Percentiles rank a stretch among this genome's conserved stretches.
Evolutionary conservation across 2,113 vertebrate species (phyloP).

Genomic region (Eleginops maclovinus): DNA sequence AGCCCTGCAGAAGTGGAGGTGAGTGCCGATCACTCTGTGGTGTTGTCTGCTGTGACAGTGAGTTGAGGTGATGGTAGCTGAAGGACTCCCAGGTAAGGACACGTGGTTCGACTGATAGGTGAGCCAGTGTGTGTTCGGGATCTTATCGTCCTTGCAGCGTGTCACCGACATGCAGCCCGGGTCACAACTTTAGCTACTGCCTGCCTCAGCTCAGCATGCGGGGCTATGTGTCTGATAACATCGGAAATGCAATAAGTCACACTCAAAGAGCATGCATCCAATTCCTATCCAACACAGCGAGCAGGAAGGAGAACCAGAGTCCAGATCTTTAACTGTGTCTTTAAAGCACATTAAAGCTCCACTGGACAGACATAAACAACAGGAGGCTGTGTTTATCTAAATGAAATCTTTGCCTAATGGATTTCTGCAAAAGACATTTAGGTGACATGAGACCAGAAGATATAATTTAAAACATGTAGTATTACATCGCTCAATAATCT

Average conservation of each 20-base stretch:
- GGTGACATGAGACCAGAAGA: not conserved
- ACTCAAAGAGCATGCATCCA: conserved; percentile 10
- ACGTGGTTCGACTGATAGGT: conserved; percentile 55
- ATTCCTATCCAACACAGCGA: not conserved
- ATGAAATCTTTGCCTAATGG: not conserved
- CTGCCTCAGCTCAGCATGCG: conserved; percentile 1
- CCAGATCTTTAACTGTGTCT: not conserved
- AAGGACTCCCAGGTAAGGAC: conserved; percentile 41
- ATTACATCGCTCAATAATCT: too few relatives aligned
- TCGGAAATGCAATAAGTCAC: conserved; percentile 42
- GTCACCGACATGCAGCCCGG: conserved; percentile 3
- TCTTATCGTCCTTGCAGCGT: not conserved
- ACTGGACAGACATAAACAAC: not conserved
- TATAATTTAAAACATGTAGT: too few relatives aligned
- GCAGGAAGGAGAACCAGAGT: not conserved
- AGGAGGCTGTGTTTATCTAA: not conserved
- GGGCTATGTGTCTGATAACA: conserved; percentile 36
- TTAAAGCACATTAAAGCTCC: not conserved
- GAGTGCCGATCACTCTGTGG: conserved; percentile 41
- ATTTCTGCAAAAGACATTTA: not conserved
- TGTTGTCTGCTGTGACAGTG: conserved; percentile 5
- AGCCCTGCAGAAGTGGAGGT: conserved; percentile 53
- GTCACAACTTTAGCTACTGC: conserved; percentile 48
- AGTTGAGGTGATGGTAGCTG: conserved; percentile 22
- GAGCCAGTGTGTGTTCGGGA: not conserved